Conservation (phyloP, 2,113 vertebrate species). For the Lamprotornis superbus region DNA sequence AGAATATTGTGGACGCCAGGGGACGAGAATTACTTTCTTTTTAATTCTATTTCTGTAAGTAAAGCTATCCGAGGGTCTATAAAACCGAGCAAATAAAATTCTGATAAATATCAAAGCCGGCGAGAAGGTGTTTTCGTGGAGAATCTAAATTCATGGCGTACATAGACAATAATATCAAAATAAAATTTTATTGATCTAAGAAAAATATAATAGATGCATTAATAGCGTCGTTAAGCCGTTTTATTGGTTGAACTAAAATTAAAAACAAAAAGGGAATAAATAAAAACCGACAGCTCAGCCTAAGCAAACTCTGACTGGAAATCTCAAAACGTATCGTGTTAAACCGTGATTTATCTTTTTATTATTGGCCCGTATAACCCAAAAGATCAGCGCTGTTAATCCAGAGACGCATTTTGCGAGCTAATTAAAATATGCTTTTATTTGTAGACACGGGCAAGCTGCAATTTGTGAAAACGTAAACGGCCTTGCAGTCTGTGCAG, state of each 20-base stretch:
- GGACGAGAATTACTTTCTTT: slow-evolving; percentile 35
- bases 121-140: background rate
- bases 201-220: slow-evolving; percentile 64
- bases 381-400: slow-evolving; percentile 61
- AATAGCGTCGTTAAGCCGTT: slow-evolving; percentile 55
- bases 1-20: slow-evolving; percentile 53
- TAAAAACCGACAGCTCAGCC: slow-evolving; percentile 17
- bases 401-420: slow-evolving; percentile 18
- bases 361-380: slow-evolving; percentile 51
- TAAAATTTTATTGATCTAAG: slow-evolving; percentile 62
- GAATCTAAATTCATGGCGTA: slow-evolving; percentile 7
- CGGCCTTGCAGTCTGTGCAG: background rate
- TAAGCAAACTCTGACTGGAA: slow-evolving; percentile 18
- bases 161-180: slow-evolving; percentile 51
- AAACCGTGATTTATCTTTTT: slow-evolving; percentile 45
- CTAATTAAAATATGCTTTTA: slow-evolving; percentile 65
- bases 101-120: slow-evolving; percentile 34
- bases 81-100: slow-evolving; percentile 47
- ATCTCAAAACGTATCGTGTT: slow-evolving; percentile 23
- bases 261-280: slow-evolving; percentile 60
- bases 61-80: slow-evolving; percentile 41
- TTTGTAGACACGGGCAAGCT: slow-evolving; percentile 34
- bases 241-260: slow-evolving; percentile 58
- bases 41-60: slow-evolving; percentile 41
- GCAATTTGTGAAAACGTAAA: slow-evolving; percentile 22